Evolutionary conservation across 2,888 invertebrate genomes (phyloP).

Genomic region (Norana najaformis): DNA sequence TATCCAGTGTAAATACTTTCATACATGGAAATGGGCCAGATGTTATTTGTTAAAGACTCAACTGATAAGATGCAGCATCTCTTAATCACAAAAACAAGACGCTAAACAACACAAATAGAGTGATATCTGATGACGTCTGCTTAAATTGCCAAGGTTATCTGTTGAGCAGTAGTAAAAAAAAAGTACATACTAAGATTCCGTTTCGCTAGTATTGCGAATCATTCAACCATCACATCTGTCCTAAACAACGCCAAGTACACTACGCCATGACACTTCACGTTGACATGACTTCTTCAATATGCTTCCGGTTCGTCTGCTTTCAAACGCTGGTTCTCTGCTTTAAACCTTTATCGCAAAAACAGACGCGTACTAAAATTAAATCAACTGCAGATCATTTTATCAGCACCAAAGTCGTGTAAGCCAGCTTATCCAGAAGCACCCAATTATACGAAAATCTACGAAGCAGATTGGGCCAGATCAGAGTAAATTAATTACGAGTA

Average conservation of each 20-base stretch:
- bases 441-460: too few relatives aligned
- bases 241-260: slow-evolving; percentile 13
- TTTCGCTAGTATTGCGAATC: background rate
- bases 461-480: too few relatives aligned
- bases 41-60: background rate
- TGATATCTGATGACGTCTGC: background rate
- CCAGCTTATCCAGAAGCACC: too few relatives aligned
- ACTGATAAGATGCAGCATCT: background rate
- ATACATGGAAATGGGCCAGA: background rate
- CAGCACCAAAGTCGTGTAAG: too few relatives aligned
- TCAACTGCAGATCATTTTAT: too few relatives aligned
- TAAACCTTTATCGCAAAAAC: background rate
- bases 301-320: background rate
- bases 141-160: background rate
- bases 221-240: background rate
- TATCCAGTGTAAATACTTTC: background rate
- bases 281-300: background rate
- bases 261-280: slow-evolving; percentile 7
- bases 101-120: background rate
- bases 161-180: background rate
- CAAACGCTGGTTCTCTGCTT: background rate
- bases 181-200: slow-evolving; percentile 5
- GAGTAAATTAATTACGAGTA: too few relatives aligned
- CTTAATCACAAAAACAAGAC: background rate
- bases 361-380: too few relatives aligned